phyloP scores from a whole-genome alignment of 1,140 invertebrate species.

The Triops cancriformis region DNA sequence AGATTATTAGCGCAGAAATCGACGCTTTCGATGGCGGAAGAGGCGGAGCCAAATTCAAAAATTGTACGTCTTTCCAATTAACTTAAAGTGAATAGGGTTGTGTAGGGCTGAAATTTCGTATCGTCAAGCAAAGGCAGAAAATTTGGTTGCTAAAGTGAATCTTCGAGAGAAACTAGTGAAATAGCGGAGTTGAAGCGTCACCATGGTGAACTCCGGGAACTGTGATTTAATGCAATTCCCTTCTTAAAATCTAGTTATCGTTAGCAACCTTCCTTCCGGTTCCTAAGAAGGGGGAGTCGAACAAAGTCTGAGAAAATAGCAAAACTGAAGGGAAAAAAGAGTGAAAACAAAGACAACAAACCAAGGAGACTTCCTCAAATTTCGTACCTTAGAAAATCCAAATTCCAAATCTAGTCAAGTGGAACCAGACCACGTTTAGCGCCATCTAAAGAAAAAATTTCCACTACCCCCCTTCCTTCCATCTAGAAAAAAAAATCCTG shows the following conservation, averaged over 20 bases:
- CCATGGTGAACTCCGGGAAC: slow-evolving; percentile 1
- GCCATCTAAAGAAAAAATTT: neutral
- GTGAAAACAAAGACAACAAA: no score
- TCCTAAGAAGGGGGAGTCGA: neutral
- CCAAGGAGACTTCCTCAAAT: neutral
- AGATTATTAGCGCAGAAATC: no score
- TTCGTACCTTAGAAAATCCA: neutral
- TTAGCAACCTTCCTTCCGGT: slow-evolving; percentile 4
- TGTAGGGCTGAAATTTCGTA: no score
- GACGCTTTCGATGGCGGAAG: no score
- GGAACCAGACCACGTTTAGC: slow-evolving; percentile 4
- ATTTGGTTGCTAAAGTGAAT: neutral
- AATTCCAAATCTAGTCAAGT: neutral
- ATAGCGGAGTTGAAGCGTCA: neutral
- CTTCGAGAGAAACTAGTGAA: neutral
- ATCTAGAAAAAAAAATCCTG: neutral
- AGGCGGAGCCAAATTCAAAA: no score
- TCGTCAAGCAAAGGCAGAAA: neutral
- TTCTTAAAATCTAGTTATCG: neutral
- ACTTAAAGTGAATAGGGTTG: no score
- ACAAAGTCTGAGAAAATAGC: neutral
- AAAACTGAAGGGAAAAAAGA: neutral
- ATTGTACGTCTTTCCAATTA: no score
- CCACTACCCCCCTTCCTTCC: neutral
- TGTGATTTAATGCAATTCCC: neutral